Percentiles rank a stretch among this genome's conserved stretches.
These are phyloP conservation scores for Temnothorax longispinosus DNA, from an alignment of 1,140 invertebrate genomes.

Conservation along the genomic window DNA sequence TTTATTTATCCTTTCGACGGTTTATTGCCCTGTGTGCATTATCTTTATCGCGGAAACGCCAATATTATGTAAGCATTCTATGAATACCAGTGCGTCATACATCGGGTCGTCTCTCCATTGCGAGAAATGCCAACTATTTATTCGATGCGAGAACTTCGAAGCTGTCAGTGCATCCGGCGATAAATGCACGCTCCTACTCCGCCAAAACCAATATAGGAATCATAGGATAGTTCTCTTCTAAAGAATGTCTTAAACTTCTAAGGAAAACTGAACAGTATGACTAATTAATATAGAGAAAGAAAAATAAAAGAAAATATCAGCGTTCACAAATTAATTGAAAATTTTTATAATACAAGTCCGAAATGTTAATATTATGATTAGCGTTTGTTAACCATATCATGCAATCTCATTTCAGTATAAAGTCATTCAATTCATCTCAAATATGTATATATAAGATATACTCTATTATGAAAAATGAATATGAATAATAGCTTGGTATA, in stretches of 20 bases:
- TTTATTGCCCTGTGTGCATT: neutral
- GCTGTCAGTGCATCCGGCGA: neutral
- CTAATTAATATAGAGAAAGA: neutral
- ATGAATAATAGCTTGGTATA: neutral
- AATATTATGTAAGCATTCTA: conserved; percentile 15
- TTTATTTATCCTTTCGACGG: neutral
- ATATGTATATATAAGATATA: neutral
- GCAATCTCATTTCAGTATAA: neutral
- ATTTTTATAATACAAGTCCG: neutral
- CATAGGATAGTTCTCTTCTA: neutral
- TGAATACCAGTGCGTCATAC: conserved; percentile 30
- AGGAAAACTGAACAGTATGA: neutral
- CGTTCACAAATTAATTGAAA: neutral
- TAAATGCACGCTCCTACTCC: neutral
- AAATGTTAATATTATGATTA: neutral
- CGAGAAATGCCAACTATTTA: conserved; percentile 24
- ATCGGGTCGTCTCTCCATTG: neutral
- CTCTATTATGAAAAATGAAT: neutral
- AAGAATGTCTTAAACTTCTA: neutral
- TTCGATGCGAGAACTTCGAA: neutral
- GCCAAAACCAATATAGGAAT: neutral
- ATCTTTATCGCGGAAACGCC: conserved; percentile 16
- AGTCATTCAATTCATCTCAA: neutral
- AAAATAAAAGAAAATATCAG: neutral
- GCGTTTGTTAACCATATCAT: neutral